These are phyloP conservation scores for Anthophora plumipes DNA, from an alignment of 2,888 invertebrate genomes.

Conservation along the genomic window DNA sequence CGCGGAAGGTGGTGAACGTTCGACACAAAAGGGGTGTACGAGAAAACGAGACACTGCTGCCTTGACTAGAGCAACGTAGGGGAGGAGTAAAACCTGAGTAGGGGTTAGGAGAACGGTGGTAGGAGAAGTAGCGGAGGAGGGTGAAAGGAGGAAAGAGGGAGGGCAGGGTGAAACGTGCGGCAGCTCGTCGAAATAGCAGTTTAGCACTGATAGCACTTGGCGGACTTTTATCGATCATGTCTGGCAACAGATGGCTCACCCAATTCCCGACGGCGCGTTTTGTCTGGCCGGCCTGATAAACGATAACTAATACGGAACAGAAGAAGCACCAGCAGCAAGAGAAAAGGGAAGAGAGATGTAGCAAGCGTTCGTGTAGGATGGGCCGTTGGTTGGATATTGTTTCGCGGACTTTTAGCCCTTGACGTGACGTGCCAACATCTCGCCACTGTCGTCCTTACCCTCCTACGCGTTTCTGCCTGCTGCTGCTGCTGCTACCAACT, in stretches of 20 bases:
- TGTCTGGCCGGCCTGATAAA: conserved; percentile 79
- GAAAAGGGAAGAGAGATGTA: conserved; percentile 58
- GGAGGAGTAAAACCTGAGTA: no score
- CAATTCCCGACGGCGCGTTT: conserved; percentile 79
- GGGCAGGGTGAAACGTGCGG: conserved; percentile 63
- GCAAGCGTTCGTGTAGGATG: conserved; percentile 42
- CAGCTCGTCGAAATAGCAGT: conserved; percentile 78
- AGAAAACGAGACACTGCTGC: conserved; percentile 16
- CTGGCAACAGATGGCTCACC: conserved; percentile 84
- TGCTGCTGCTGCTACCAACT: conserved; percentile 3
- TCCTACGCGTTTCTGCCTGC: neutral
- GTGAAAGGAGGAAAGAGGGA: conserved; percentile 35
- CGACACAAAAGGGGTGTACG: conserved; percentile 49
- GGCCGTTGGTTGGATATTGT: conserved; percentile 78
- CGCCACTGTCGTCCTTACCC: conserved; percentile 49
- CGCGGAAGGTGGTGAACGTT: conserved; percentile 41
- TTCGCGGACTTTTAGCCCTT: conserved; percentile 79
- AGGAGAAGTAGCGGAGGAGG: conserved; percentile 16
- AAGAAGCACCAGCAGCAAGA: conserved; percentile 58
- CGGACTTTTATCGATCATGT: conserved; percentile 84
- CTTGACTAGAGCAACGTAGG: conserved; percentile 1
- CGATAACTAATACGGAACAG: conserved; percentile 83
- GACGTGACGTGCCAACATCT: conserved; percentile 72
- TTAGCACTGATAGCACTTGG: conserved; percentile 83
- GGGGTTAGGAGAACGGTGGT: no score